These are phyloP conservation scores for Illadopsis cleaveri DNA, from an alignment of 2,113 vertebrate species.

Conservation along the genomic window DNA sequence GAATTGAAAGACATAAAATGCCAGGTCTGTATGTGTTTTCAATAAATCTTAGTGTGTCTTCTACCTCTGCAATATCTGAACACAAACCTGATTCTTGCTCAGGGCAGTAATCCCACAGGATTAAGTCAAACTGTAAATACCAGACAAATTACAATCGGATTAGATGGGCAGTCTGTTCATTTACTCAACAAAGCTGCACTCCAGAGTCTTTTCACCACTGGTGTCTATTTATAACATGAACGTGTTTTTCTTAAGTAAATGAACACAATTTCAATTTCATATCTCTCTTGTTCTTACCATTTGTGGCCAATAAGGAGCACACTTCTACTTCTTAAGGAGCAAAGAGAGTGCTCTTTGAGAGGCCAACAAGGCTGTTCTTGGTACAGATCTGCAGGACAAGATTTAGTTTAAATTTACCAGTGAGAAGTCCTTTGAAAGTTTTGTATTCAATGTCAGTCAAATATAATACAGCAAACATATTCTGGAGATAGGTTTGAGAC, in stretches of 20 bases:
- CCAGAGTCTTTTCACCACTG: background rate
- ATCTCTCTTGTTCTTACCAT: background rate
- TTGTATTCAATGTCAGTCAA: background rate
- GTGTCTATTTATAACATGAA: background rate
- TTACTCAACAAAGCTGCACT: conserved; percentile 38
- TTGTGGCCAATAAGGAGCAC: background rate
- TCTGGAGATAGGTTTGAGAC: background rate
- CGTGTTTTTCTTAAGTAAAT: background rate
- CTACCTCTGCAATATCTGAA: background rate
- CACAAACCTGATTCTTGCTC: background rate
- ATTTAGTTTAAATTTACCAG: background rate
- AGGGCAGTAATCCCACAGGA: background rate
- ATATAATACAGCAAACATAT: background rate
- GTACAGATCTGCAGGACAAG: background rate
- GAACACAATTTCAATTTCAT: background rate
- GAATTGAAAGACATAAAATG: background rate
- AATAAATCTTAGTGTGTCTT: background rate
- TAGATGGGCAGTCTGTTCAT: conserved; percentile 41
- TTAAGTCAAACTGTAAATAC: conserved; percentile 49
- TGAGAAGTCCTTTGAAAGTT: background rate
- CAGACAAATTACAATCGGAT: conserved; percentile 50
- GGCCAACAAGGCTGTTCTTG: background rate
- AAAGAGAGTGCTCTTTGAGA: background rate
- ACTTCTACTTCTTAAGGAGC: background rate
- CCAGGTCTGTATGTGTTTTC: background rate